phyloP scores from a whole-genome alignment of 2,113 vertebrate species.

The Nycticryphes semicollaris region DNA sequence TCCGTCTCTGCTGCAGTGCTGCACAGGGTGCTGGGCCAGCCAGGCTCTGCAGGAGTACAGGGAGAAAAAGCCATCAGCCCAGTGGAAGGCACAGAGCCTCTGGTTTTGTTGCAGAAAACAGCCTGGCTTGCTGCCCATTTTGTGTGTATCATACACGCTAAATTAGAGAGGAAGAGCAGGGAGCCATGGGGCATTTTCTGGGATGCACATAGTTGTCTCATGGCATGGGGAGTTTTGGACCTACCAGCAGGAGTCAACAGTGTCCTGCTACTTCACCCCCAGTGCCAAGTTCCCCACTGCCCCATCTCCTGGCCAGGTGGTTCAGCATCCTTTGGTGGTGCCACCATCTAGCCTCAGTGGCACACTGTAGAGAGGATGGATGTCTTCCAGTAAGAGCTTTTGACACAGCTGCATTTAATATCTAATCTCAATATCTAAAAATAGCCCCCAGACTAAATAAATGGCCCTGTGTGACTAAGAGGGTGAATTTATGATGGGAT shows the following conservation, averaged over 20 bases:
- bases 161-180: neutral
- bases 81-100: neutral
- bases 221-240: rapidly evolving
- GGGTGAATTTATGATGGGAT: neutral
- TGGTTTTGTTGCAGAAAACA: neutral
- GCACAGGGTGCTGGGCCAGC: neutral
- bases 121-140: neutral
- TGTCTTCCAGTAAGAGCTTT: neutral
- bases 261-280: neutral
- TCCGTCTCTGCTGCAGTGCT: neutral
- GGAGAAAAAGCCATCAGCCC: neutral
- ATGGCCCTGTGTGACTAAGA: neutral
- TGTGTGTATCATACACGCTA: neutral
- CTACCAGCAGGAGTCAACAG: too few relatives aligned
- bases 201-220: neutral
- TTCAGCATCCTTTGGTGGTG: neutral
- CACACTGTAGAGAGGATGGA: neutral
- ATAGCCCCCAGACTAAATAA: neutral
- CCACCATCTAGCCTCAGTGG: neutral
- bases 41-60: neutral
- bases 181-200: rapidly evolving
- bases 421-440: neutral
- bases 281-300: rapidly evolving
- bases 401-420: neutral
- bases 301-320: rapidly evolving